A percentile compares a stretch with the other conserved stretches of the same genome.
These are phyloP conservation scores for Drosophila maculinotata DNA, from an alignment of 2,888 invertebrate species.

Conservation along the genomic window DNA sequence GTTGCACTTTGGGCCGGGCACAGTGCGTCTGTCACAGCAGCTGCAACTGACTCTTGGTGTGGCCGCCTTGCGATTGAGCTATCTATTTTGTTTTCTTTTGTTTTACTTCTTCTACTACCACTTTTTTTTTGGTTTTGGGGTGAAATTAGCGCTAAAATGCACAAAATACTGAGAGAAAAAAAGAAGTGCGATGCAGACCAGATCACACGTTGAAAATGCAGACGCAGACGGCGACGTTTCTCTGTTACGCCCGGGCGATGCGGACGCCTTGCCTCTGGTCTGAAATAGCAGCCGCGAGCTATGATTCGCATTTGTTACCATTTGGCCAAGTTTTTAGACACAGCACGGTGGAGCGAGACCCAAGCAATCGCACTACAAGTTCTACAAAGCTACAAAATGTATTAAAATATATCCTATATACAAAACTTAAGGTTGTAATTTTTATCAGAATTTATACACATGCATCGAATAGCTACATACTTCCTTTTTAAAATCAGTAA, in stretches of 20 bases:
- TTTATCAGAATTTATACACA: too few species aligned
- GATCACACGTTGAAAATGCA: slow-evolving; percentile 19
- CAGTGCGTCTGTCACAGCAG: slow-evolving; percentile 13
- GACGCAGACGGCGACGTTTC: slow-evolving; percentile 45
- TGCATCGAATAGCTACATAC: too few species aligned
- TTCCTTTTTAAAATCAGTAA: too few species aligned
- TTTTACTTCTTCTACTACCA: slow-evolving; percentile 4
- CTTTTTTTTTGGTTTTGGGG: slow-evolving; percentile 48
- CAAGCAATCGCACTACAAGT: not conserved
- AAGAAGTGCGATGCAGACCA: slow-evolving; percentile 45
- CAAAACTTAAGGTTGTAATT: too few species aligned
- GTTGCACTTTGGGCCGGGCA: not conserved
- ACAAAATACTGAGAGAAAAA: slow-evolving; percentile 22
- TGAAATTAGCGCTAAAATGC: slow-evolving; percentile 65
- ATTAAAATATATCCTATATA: too few species aligned
- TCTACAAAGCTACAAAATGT: too few species aligned
- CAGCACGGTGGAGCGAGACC: slow-evolving; percentile 33
- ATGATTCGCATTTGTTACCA: slow-evolving; percentile 29
- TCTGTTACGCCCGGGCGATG: slow-evolving; percentile 70
- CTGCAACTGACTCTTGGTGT: slow-evolving; percentile 37
- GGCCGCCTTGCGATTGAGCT: slow-evolving; percentile 55
- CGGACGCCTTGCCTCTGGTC: slow-evolving; percentile 21
- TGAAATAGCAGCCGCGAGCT: slow-evolving; percentile 19
- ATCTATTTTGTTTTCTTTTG: slow-evolving; percentile 33
- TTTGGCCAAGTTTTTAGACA: slow-evolving; percentile 32